Evolutionary conservation across 2,888 invertebrate species (phyloP), one percentile per base, ranked within the genome.

Genomic region (Parnassius apollo): DNA sequence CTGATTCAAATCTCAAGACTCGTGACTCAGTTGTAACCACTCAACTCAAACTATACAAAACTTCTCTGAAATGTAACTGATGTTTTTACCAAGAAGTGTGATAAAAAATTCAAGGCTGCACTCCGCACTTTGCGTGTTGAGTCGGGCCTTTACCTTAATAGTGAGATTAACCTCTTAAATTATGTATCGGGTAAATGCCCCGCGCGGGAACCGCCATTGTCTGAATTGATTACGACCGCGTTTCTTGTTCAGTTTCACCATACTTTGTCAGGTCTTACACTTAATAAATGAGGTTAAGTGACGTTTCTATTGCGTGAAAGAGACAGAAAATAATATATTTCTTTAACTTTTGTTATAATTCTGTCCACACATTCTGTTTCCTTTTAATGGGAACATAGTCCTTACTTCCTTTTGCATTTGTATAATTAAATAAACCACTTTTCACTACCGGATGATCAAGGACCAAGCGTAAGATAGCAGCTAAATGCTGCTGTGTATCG

Each of bases 121-220:
- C 1, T 52, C 42, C 18, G 42, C 8, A 35, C 22, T 22, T 44
- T 18, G 55, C 55, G 48, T 18, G 11, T 60, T 9, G 46, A 35
- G 13, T 60, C 9, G 46, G 18, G 46, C n/a, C 12, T 59, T 59
- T 59, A 59, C 53, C 48, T 45, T 59, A 53, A 60, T 18, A 18
- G 35, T 22, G 55, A 60, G 60, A 60, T 49, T 54, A 55, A 55
- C 60, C 48, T 49, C 49, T 42, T 60, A 12, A 49, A 55, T 60
- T 55, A 60, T 55, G 54, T 60, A 60, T 55, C 42, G 60, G 55
- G 60, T 54, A 49, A 60, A 60, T n/a, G 60, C 60, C 48, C 60
- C 54, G 57, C 62, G 66, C 61, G 64, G 51, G 71, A 71, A 72
- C 59, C 22, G 57, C 44, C 55, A 73, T 72, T 72, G 72, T 73